Evolutionary conservation across 2,888 invertebrate species (phyloP).

Genomic region (Pollenia labialis): DNA sequence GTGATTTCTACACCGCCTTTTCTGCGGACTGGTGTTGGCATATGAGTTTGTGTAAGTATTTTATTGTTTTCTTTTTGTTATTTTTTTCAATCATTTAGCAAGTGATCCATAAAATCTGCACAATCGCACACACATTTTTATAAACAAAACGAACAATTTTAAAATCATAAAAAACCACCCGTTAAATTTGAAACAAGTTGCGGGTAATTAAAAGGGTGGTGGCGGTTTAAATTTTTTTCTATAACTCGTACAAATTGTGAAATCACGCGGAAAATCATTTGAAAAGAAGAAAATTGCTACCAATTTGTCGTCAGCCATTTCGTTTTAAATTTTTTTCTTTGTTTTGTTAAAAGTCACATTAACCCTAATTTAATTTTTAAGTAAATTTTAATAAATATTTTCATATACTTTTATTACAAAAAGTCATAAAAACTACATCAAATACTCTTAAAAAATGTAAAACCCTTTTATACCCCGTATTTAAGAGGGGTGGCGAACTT

Average conservation of each 20-base stretch:
- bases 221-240: slow-evolving; percentile 4
- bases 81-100: slow-evolving; percentile 33
- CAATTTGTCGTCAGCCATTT: slow-evolving; percentile 10
- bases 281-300: slow-evolving; percentile 10
- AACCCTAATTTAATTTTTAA: slow-evolving; percentile 33
- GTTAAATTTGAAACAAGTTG: slow-evolving; percentile 49
- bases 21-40: slow-evolving; percentile 15
- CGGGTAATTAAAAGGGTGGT: slow-evolving; percentile 49
- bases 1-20: neutral
- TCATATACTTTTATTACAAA: slow-evolving; percentile 31
- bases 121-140: neutral
- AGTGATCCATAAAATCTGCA: slow-evolving; percentile 37
- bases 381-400: slow-evolving; percentile 39
- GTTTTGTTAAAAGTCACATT: slow-evolving; percentile 29
- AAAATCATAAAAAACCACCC: slow-evolving; percentile 40
- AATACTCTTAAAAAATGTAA: slow-evolving; percentile 10
- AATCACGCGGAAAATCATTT: slow-evolving; percentile 38
- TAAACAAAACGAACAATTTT: slow-evolving; percentile 10
- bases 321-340: neutral
- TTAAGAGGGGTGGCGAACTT: slow-evolving; percentile 36
- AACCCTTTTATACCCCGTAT: slow-evolving; percentile 13
- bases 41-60: neutral
- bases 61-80: neutral
- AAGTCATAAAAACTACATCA: slow-evolving; percentile 35
- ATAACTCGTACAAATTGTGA: slow-evolving; percentile 8